Percentiles rank a stretch among this genome's conserved stretches.
phyloP scores from a whole-genome alignment of 1,140 invertebrate genomes.

The Arctopsyche grandis region DNA sequence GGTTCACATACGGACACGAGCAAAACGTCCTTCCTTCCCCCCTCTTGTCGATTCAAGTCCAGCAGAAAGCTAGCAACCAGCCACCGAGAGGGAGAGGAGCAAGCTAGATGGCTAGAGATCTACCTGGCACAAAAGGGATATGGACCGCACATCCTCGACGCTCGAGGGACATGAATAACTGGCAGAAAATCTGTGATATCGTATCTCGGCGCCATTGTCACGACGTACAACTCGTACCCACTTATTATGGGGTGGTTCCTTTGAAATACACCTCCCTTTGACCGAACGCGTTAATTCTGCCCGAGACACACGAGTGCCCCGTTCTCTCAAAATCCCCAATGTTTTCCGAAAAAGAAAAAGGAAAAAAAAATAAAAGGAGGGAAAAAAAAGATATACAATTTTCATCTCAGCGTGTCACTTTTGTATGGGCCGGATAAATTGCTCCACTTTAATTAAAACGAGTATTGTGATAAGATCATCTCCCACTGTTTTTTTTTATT shows the following conservation, averaged over 20 bases:
- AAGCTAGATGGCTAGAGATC: not conserved
- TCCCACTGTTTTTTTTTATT: not conserved
- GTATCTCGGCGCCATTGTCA: constrained; percentile 9
- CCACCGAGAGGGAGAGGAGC: not conserved
- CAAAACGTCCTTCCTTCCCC: too few species aligned
- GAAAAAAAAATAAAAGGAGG: not conserved
- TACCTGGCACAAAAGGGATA: constrained; percentile 16
- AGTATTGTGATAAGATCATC: not conserved
- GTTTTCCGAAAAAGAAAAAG: too few species aligned
- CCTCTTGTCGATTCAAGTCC: too few species aligned
- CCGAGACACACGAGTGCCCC: not conserved
- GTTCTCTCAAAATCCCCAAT: too few species aligned
- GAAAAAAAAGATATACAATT: constrained; percentile 4
- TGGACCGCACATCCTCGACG: constrained; percentile 5
- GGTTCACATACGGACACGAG: too few species aligned
- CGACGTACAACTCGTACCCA: not conserved
- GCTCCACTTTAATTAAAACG: constrained; percentile 9
- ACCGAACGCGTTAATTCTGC: constrained; percentile 6
- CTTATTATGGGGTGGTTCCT: not conserved
- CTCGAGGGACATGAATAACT: constrained; percentile 17
- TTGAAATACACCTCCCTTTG: not conserved
- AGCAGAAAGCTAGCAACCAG: too few species aligned
- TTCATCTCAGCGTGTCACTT: constrained; percentile 14
- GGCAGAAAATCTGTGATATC: constrained; percentile 24
- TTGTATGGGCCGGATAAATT: constrained; percentile 8